Percentiles rank a stretch among this genome's conserved stretches.
Evolutionary conservation across 1,140 invertebrate genomes (phyloP).

Genomic region (Micrasema longulum): DNA sequence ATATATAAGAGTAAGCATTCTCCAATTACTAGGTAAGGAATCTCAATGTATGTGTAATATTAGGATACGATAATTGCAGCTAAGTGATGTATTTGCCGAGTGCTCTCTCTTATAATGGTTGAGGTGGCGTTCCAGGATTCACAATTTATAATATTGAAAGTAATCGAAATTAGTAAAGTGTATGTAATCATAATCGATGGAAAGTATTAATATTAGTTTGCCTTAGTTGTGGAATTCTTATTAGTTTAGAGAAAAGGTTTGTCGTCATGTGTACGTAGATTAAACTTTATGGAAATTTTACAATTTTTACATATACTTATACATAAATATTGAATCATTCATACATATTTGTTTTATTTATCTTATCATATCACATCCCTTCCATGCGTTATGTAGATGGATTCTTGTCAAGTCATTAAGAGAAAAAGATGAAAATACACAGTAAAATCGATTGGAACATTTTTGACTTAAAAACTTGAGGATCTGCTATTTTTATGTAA

Average conservation of each 20-base stretch:
- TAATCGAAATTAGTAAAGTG: conserved; percentile 19
- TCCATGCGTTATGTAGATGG: no score
- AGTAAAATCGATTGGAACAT: conserved; percentile 12
- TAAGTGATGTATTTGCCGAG: no score
- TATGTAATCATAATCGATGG: conserved; percentile 17
- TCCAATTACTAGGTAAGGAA: no score
- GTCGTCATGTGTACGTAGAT: conserved; percentile 30
- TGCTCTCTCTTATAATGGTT: not conserved
- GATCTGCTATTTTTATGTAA: no score
- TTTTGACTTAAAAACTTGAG: no score
- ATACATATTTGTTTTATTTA: conserved; percentile 21
- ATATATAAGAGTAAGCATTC: no score
- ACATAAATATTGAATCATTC: conserved; percentile 26
- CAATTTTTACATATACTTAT: conserved; percentile 32
- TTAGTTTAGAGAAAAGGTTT: conserved; percentile 26
- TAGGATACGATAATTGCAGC: no score
- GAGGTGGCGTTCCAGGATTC: conserved; percentile 11
- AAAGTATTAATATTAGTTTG: conserved; percentile 18
- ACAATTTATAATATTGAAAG: conserved; percentile 12
- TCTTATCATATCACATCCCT: not conserved
- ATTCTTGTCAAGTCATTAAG: no score
- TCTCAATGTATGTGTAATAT: no score
- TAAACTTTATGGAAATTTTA: conserved; percentile 28
- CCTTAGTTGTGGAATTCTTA: conserved; percentile 32
- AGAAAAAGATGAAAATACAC: not conserved